phyloP scores from a whole-genome alignment of 2,888 invertebrate species.

The Apeira syringaria region DNA sequence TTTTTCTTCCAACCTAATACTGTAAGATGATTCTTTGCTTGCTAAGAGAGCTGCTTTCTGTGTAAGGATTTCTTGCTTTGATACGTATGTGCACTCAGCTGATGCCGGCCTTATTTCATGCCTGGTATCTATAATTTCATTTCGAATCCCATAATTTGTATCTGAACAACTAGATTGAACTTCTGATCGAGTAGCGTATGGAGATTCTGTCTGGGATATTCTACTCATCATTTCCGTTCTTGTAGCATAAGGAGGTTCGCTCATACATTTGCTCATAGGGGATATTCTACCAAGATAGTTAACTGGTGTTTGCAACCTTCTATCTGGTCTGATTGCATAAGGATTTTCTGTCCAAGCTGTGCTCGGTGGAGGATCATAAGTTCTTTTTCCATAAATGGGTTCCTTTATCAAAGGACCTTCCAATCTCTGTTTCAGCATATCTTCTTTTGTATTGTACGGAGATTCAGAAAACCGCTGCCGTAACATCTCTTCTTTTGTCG shows the following conservation, averaged over 20 bases:
- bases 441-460: conserved; percentile 77
- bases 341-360: conserved; percentile 71
- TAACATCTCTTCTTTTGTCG: conserved; percentile 79
- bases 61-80: conserved; percentile 77
- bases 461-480: conserved; percentile 78
- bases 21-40: conserved; percentile 69
- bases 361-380: conserved; percentile 71
- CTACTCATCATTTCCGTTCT: conserved; percentile 74
- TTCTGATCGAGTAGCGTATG: conserved; percentile 66
- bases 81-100: conserved; percentile 77
- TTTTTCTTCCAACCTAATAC: conserved; percentile 70
- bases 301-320: conserved; percentile 69
- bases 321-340: conserved; percentile 69
- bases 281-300: conserved; percentile 65
- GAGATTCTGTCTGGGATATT: conserved; percentile 64
- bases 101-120: conserved; percentile 67
- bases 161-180: conserved; percentile 76
- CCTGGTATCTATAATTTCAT: conserved; percentile 57
- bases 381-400: conserved; percentile 68
- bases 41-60: conserved; percentile 77
- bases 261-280: conserved; percentile 76
- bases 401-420: conserved; percentile 60
- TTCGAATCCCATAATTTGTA: conserved; percentile 53
- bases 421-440: conserved; percentile 73
- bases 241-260: conserved; percentile 74